Percentiles rank a stretch among this genome's conserved stretches.
These are phyloP conservation scores for Tenebrosternarchus preto DNA, from an alignment of 2,113 vertebrate genomes.

Conservation along the genomic window DNA sequence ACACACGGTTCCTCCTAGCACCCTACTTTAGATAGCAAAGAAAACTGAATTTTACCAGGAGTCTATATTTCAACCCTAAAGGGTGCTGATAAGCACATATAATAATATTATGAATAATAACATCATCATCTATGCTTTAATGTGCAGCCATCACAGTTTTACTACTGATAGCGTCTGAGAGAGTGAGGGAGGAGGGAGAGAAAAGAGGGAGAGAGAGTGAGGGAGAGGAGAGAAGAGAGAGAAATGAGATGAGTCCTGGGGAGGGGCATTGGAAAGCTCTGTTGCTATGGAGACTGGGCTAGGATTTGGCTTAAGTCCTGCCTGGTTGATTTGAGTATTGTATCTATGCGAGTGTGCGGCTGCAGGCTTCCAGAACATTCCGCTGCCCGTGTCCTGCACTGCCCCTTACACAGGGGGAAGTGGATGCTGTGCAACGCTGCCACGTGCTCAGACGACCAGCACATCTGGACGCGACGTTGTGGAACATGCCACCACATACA, in stretches of 20 bases:
- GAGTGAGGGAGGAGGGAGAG: background rate
- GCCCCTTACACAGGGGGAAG: background rate
- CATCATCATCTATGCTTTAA: too few species aligned
- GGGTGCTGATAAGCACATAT: too few species aligned
- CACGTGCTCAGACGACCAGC: too few species aligned
- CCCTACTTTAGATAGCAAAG: background rate
- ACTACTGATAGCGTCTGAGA: background rate
- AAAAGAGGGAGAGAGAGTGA: background rate
- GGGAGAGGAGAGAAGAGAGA: too few species aligned
- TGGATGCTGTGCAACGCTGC: background rate
- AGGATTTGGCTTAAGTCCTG: slow-evolving; percentile 30
- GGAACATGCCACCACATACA: too few species aligned
- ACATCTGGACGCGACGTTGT: too few species aligned
- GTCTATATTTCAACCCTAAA: too few species aligned
- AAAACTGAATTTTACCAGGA: too few species aligned
- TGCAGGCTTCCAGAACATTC: slow-evolving; percentile 41
- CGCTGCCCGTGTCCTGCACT: slow-evolving; percentile 35
- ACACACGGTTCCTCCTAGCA: background rate
- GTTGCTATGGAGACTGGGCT: slow-evolving; percentile 53
- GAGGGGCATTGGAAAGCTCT: slow-evolving; percentile 11
- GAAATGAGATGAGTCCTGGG: background rate
- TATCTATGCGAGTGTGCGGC: slow-evolving; percentile 24
- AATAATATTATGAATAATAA: too few species aligned
- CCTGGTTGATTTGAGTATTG: slow-evolving; percentile 49
- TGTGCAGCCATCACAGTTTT: too few species aligned